Evolutionary conservation across 2,113 vertebrate species (phyloP).

Genomic region (Salminus brasiliensis): DNA sequence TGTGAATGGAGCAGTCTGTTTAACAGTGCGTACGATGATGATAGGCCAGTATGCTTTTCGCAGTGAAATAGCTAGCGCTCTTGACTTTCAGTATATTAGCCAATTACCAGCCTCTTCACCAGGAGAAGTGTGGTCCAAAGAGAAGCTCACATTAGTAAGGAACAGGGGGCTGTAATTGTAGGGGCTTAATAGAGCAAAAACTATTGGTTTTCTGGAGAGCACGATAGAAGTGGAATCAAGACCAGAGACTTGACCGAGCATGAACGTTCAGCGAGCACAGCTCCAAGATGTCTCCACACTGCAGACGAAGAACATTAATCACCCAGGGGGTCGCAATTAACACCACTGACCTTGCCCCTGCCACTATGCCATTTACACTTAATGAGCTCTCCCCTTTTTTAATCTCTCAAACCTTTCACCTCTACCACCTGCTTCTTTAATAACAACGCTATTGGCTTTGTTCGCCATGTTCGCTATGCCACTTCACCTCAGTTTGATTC

Average conservation of each 20-base stretch:
- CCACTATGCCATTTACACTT: constrained; percentile 3
- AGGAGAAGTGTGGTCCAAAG: neutral
- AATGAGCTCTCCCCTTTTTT: constrained; percentile 34
- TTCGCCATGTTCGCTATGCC: neutral
- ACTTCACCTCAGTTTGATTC: neutral
- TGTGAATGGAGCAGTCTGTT: neutral
- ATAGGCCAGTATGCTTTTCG: neutral
- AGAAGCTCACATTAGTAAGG: neutral
- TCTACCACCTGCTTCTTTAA: constrained; percentile 32
- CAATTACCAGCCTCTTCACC: neutral
- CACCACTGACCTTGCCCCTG: constrained; percentile 24
- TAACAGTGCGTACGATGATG: neutral
- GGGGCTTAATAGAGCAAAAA: neutral
- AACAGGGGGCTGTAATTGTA: neutral
- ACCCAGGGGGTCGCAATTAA: constrained; percentile 59
- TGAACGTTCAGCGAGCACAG: neutral
- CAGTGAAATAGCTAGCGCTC: neutral
- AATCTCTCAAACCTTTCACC: constrained; percentile 37
- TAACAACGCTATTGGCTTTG: constrained; percentile 20
- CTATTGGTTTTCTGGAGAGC: neutral
- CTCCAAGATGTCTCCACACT: constrained; percentile 37
- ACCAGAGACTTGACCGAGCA: neutral
- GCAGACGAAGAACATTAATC: constrained; percentile 45
- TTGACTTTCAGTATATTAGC: neutral
- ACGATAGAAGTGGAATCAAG: neutral